Evolutionary conservation across 64 coral and sea anemone species (phyloP).

Genomic region (Dendronephthya gigantea): DNA sequence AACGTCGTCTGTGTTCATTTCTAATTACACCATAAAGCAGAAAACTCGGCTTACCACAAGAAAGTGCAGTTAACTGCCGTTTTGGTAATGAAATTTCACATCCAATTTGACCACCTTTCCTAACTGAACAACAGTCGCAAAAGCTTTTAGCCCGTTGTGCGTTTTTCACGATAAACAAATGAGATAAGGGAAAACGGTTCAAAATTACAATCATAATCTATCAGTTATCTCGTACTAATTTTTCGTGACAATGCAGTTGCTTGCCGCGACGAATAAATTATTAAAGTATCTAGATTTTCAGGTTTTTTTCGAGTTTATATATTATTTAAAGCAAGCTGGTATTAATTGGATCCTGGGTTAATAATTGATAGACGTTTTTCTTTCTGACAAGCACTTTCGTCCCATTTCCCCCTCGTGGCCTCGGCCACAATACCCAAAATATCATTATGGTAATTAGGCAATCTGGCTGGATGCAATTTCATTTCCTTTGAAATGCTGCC

Average conservation of each 20-base stretch:
- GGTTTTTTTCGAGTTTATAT: not conserved
- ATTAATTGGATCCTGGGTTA: not conserved
- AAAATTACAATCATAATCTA: not conserved
- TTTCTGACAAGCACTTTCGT: not conserved
- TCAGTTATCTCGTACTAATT: not conserved
- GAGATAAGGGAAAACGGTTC: not conserved
- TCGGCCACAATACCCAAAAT: not conserved
- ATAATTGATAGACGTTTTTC: not conserved
- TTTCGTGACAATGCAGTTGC: not conserved
- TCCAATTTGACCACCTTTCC: too few relatives aligned
- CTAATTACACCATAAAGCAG: not conserved
- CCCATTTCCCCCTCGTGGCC: not conserved
- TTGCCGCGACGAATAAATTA: not conserved
- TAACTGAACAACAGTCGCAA: too few relatives aligned
- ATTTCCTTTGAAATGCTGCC: too few relatives aligned
- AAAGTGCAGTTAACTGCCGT: not conserved
- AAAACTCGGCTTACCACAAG: not conserved
- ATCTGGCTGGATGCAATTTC: too few relatives aligned
- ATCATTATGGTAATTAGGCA: not conserved
- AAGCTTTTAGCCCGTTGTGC: too few relatives aligned
- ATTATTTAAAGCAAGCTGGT: not conserved
- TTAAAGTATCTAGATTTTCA: not conserved
- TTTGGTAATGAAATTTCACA: too few relatives aligned
- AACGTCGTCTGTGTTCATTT: not conserved
- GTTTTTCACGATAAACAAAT: not conserved